These are phyloP conservation scores for Tholera decimalis DNA, from an alignment of 2,888 invertebrate species.

Conservation along the genomic window DNA sequence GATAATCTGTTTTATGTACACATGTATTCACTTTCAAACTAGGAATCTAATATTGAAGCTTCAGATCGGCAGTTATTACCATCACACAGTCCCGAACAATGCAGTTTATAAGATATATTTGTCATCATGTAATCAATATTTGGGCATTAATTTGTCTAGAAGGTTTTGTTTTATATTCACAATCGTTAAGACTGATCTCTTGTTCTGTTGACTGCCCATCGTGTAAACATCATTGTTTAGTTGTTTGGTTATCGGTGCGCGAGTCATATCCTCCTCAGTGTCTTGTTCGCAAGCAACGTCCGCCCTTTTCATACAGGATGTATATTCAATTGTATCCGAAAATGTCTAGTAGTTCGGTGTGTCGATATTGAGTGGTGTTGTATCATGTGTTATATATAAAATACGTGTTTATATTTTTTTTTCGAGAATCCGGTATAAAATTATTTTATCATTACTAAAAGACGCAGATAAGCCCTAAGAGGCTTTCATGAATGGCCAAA, in stretches of 20 bases:
- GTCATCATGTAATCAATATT: constrained; percentile 42
- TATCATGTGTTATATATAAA: constrained; percentile 6
- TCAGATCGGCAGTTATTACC: constrained; percentile 12
- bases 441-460: neutral
- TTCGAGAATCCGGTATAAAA: constrained; percentile 13
- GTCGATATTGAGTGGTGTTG: neutral
- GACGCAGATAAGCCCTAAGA: too few relatives aligned
- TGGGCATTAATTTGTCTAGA: constrained; percentile 22
- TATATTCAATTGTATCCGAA: constrained; percentile 18
- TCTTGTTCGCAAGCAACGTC: constrained; percentile 21
- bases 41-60: constrained; percentile 1
- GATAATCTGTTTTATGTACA: neutral
- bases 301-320: constrained; percentile 5
- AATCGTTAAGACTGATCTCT: too few relatives aligned
- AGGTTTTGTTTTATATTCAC: constrained; percentile 54
- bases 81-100: constrained; percentile 27
- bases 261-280: constrained; percentile 39
- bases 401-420: constrained; percentile 4
- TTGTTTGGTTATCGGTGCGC: constrained; percentile 27
- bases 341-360: constrained; percentile 6
- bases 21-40: constrained; percentile 1
- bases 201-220: constrained; percentile 49
- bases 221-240: constrained; percentile 65
- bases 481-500: too few relatives aligned
- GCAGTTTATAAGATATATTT: constrained; percentile 20